Conservation (phyloP, 2,113 vertebrate genomes). For the Macroglossus sobrinus region DNA sequence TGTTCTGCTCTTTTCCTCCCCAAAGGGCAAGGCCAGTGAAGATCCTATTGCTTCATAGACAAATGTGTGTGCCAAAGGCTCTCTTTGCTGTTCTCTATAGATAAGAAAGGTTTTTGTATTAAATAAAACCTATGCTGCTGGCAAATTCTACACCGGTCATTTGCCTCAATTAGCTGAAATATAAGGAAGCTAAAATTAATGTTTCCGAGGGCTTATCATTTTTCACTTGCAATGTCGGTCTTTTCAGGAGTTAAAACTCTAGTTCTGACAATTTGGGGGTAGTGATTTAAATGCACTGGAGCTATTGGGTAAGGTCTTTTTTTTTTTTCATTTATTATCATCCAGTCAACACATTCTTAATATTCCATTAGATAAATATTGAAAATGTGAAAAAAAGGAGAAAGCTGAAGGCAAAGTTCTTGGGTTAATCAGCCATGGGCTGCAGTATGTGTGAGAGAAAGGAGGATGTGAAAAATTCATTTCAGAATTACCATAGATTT, state of each 20-base stretch:
- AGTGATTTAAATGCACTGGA: neutral
- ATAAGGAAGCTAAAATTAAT: conserved; percentile 15
- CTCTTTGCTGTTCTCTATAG: conserved; percentile 48
- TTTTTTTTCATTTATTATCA: neutral
- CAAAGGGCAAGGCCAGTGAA: conserved; percentile 31
- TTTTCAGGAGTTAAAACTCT: neutral
- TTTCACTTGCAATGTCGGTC: neutral
- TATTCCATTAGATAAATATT: neutral
- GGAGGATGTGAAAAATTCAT: neutral
- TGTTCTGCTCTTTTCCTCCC: neutral
- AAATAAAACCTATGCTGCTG: conserved; percentile 62
- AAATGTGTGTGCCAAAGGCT: conserved; percentile 51
- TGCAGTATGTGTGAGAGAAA: neutral
- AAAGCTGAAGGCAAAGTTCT: neutral
- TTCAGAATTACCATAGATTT: neutral
- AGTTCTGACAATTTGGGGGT: neutral
- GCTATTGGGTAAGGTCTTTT: neutral
- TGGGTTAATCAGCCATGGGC: neutral
- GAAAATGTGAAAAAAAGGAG: neutral
- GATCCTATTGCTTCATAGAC: conserved; percentile 26
- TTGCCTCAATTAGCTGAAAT: conserved; percentile 54
- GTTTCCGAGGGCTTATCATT: neutral
- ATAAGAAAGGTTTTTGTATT: conserved; percentile 55
- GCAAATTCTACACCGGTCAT: conserved; percentile 48
- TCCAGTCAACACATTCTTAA: neutral